Evolutionary conservation across 1,140 invertebrate genomes (phyloP).

Genomic region (Chrysomallon squamiferum): DNA sequence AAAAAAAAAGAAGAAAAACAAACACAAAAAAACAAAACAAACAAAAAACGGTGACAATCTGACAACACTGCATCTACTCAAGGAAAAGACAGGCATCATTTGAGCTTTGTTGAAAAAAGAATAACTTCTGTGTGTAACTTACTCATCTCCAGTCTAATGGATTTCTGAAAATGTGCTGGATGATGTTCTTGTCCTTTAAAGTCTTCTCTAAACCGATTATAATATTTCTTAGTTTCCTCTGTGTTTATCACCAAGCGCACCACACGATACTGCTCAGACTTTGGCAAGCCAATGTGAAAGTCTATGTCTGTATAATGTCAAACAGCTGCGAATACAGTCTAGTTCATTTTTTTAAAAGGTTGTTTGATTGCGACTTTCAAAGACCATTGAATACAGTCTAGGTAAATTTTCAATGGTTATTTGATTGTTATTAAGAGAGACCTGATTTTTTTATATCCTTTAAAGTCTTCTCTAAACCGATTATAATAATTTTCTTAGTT

Average conservation of each 20-base stretch:
- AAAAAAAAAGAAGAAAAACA: too few relatives aligned
- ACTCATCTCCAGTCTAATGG: neutral
- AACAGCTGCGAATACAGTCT: neutral
- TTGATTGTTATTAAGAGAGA: too few relatives aligned
- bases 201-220: neutral
- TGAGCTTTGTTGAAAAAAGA: too few relatives aligned
- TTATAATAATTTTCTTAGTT: constrained; percentile 4
- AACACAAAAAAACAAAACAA: too few relatives aligned
- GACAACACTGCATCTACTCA: too few relatives aligned
- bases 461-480: neutral
- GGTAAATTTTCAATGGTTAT: too few relatives aligned
- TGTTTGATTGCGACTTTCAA: too few relatives aligned
- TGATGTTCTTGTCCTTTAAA: neutral
- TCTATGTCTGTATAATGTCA: constrained; percentile 30
- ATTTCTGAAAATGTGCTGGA: neutral
- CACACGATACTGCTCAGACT: constrained; percentile 28
- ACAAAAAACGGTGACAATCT: too few relatives aligned
- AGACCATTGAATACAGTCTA: too few relatives aligned
- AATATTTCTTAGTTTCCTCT: constrained; percentile 5
- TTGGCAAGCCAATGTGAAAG: constrained; percentile 42
- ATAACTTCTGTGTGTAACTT: neutral
- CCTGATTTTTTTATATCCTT: too few relatives aligned
- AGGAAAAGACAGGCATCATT: too few relatives aligned
- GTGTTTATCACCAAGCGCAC: constrained; percentile 20
- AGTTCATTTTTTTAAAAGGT: too few relatives aligned